Evolutionary conservation across 92 coral and sea anemone species (phyloP).

Genomic region (Hydrozoanthus gracilis): DNA sequence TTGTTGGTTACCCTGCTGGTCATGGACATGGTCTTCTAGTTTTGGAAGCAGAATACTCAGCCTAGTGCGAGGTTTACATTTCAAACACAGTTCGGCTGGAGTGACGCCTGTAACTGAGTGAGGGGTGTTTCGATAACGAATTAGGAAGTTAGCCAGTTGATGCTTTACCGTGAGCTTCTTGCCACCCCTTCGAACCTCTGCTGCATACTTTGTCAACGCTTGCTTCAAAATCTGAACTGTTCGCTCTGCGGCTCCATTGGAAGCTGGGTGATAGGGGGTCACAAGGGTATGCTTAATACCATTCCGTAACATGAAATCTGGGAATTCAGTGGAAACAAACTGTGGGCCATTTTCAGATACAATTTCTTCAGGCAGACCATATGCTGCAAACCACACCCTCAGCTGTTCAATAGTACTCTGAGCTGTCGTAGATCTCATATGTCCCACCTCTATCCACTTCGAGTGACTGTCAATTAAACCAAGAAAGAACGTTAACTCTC

Average conservation of each 20-base stretch:
- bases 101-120: conserved; percentile 57
- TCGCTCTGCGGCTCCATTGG: conserved; percentile 57
- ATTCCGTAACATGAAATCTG: conserved; percentile 48
- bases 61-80: conserved; percentile 56
- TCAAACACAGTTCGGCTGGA: conserved; percentile 53
- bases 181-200: conserved; percentile 52
- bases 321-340: conserved; percentile 53
- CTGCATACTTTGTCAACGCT: conserved; percentile 49
- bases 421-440: conserved; percentile 55
- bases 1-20: conserved; percentile 51
- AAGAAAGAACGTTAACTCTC: conserved; percentile 50
- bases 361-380: conserved; percentile 54
- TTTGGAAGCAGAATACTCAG: conserved; percentile 47
- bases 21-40: conserved; percentile 45
- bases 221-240: conserved; percentile 60
- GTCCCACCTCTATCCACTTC: conserved; percentile 68
- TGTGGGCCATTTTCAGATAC: conserved; percentile 64
- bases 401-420: conserved; percentile 59
- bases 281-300: conserved; percentile 49
- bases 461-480: conserved; percentile 68
- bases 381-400: conserved; percentile 57
- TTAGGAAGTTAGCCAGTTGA: conserved; percentile 2
- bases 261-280: conserved; percentile 60
- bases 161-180: conserved; percentile 7
- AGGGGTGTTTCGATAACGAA: conserved; percentile 38